Conservation (phyloP, 2,113 vertebrate species). For the Eulemur rufifrons region DNA sequence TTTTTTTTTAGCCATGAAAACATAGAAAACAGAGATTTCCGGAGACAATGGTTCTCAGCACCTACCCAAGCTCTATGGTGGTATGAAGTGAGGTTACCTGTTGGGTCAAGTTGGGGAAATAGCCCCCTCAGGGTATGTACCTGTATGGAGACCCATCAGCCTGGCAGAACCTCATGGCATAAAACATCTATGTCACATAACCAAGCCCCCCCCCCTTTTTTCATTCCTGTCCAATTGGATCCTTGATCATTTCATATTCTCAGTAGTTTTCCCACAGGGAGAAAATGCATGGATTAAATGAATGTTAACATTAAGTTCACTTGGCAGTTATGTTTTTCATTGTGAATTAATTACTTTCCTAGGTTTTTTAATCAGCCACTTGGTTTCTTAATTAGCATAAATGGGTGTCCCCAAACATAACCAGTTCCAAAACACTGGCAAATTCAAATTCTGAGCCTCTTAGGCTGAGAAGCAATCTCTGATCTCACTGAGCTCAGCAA, state of each 20-base stretch:
- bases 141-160: background rate
- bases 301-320: background rate
- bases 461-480: background rate
- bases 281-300: background rate
- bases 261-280: background rate
- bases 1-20: background rate
- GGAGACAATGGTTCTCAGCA: background rate
- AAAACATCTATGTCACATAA: background rate
- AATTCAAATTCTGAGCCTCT: background rate
- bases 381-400: background rate
- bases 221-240: background rate
- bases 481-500: background rate
- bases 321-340: background rate
- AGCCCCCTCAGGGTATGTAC: background rate
- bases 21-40: background rate
- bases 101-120: background rate
- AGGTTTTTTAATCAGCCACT: background rate
- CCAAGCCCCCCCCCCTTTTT: background rate
- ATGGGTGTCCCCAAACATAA: background rate
- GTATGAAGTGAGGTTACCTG: background rate
- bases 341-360: constrained; percentile 6
- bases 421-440: background rate
- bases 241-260: background rate
- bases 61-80: background rate
- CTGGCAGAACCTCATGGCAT: background rate